Evolutionary conservation across 2,113 vertebrate genomes (phyloP), one percentile per base, ranked within the genome.

Genomic region (Microcebus lehilahytsara): DNA sequence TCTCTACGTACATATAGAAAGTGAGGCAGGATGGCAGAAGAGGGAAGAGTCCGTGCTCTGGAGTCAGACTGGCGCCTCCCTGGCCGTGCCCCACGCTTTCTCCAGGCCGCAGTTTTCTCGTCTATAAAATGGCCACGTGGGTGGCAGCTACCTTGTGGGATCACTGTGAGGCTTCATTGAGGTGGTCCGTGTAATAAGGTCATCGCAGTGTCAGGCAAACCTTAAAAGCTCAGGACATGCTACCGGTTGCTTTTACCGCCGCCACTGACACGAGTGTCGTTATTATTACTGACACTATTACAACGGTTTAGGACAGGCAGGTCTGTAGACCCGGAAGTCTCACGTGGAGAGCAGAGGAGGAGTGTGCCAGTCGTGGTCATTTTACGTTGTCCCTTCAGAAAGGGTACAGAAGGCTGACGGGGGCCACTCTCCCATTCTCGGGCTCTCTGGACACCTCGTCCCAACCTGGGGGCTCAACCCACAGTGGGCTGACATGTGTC

Each of bases 401-500:
- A 77, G 27, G 37, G 81, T n/a, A 46, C 96, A 75, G 60, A 84
- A 95, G 49, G 53, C 46, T 46, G 23, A 32, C 22, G 2, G 16
- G 83, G 53, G n/a, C 40, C 30, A 11, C 19, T 53, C 19, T 11
- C 56, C 13, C 32, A 22, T 49, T 74, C n/a, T 13, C 17, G n/a
- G 32, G 53, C 32, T 89, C 80, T 78, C 11, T 0, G 1, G 64
- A n/a, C 0, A 0, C 30, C 10, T 51, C 64, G 2, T 12, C 25
- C 37, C 16, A 22, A 37, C 30, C 1, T 22, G 80, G 30, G 64
- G 27, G n/a, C 49, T 20, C 14, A 51, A 51, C n/a, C 69, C 32
- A 12, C 12, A 6, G 66, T 2, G 0, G 56, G 27, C 37, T 2
- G 51, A 10, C 2, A 0, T 0, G 32, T 5, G 19, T 66, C 42